Evolutionary conservation across 2,888 invertebrate species (phyloP), one percentile per base, ranked within the genome.

Genomic region (Microctonus hyperodae): DNA sequence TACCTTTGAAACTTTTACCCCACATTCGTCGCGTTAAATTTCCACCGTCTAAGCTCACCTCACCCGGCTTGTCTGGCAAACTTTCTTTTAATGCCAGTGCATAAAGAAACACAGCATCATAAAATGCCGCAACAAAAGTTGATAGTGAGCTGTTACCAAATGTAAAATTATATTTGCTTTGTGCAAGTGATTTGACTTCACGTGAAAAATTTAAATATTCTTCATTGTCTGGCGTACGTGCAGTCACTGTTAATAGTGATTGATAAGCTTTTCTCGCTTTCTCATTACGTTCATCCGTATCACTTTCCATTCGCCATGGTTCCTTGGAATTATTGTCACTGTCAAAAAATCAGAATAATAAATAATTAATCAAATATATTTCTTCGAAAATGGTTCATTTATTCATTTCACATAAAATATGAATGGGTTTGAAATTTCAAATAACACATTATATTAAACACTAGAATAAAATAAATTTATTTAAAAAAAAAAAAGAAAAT

Each of bases 101-200:
- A 84, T 97, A 98, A 40, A 99, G 89, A 0, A 98, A 87, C 11
- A 98, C 95, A 0, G 97, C 97, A 79, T 99, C 98, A 85, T 97
- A 97, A 85, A 98, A 96, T 1, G 97, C 96, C 0, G 95, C 94
- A 61, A 96, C 96, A 84, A 95, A 96, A 40, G 95, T 94, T 69
- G 96, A 96, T 48, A 97, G 94, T 74, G 94, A 89, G 62, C 88
- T 90, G 74, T 90, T 90, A 13, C 90, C 90, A 74, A 91, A 92
- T 0, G 90, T 90, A 81, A 90, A 91, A 81, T 92, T 91, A 84
- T 91, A 91, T 74, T 89, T 89, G 68, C 86, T 87, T 51, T 88
- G 87, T 0, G 92, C 92, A 61, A 91, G 84, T 2, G 86, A 86
- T 82, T 92, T 91, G 20, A 92, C 91, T 83, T 91, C 88, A 73